Base-by-base conservation (phyloP, 2,797 vertebrate genomes). In the Yasuhikotakia modesta region DNA sequence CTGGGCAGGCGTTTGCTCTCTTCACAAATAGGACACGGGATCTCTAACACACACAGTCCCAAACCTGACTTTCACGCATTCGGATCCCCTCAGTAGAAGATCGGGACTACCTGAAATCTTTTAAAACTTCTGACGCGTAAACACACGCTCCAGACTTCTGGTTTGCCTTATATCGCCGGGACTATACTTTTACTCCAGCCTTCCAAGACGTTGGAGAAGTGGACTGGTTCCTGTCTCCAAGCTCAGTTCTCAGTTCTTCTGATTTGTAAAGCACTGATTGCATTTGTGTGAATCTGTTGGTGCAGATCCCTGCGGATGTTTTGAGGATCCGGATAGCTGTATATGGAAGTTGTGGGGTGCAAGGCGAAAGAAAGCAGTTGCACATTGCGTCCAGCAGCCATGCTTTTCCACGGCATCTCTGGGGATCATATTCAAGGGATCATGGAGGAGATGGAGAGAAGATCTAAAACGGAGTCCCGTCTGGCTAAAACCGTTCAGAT, bases 351-450 rank as follows among this genome's bases (percentile, higher is more conserved):
- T 94, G 96, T 98, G 92, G 93, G 95, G 94, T 95, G 96, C 94
- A 95, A 96, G 92, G 92, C 94, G 90, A 95, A 95, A 95, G 95
- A 95, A 93, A 94, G 93, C 92, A 94, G 95, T 95, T 96, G 96
- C 94, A 95, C 94, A 90, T 97, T 97, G 94, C 96, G 95, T 91
- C 94, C 96, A 92, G 94, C 96, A 96, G 96, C 96, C 94, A 99
- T 99, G 97, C 97, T 99, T 93, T 99, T 99, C 94, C 97, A 98
- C 94, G 97, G 97, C 87, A 98, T 99, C 95, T 97, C 97, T 90
- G 97, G 97, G 92, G 97, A 98, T 91, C 97, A 99, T 90, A 99
- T 99, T 91, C 97, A 99, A 90, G 97, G 97, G 69, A 97, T 99
- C 94, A 98, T 99, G 97, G 97, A 99, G 92, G 97, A 99, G 93